Percentiles rank a stretch among this genome's conserved stretches.
phyloP scores from a whole-genome alignment of 2,888 invertebrate genomes.

The Macrophya alboannulata region DNA sequence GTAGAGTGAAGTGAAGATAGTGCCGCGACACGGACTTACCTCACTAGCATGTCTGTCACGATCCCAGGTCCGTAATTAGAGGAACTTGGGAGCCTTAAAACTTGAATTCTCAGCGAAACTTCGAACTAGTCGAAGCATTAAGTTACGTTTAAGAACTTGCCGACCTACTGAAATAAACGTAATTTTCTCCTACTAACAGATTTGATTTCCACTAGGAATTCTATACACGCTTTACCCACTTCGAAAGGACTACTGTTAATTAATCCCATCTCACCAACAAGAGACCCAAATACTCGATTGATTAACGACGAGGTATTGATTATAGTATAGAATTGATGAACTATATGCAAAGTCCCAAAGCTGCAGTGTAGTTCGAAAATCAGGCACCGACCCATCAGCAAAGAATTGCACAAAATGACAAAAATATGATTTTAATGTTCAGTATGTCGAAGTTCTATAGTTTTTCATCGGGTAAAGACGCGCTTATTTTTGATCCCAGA shows the following conservation, averaged over 20 bases:
- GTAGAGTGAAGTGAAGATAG: neutral
- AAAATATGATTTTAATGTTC: neutral
- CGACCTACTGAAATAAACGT: slow-evolving; percentile 59
- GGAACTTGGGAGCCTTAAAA: slow-evolving; percentile 65
- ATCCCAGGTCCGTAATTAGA: slow-evolving; percentile 45
- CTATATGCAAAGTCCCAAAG: neutral
- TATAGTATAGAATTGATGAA: neutral
- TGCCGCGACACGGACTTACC: slow-evolving; percentile 20
- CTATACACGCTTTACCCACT: neutral
- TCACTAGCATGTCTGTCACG: slow-evolving; percentile 69
- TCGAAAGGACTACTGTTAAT: neutral
- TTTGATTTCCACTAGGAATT: slow-evolving; percentile 20
- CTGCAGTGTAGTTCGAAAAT: neutral
- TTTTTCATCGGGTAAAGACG: neutral
- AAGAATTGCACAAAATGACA: no score
- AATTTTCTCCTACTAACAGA: slow-evolving; percentile 30
- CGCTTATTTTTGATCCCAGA: neutral
- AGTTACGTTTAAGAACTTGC: slow-evolving; percentile 64
- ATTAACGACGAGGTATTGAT: neutral
- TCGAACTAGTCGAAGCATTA: slow-evolving; percentile 58
- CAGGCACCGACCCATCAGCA: no score
- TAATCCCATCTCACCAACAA: neutral
- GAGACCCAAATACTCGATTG: neutral
- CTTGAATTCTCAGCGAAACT: slow-evolving; percentile 71
- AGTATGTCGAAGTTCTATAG: neutral